These are phyloP conservation scores for Aphelocoma californica DNA, from an alignment of 2,797 vertebrate species.

Conservation along the genomic window DNA sequence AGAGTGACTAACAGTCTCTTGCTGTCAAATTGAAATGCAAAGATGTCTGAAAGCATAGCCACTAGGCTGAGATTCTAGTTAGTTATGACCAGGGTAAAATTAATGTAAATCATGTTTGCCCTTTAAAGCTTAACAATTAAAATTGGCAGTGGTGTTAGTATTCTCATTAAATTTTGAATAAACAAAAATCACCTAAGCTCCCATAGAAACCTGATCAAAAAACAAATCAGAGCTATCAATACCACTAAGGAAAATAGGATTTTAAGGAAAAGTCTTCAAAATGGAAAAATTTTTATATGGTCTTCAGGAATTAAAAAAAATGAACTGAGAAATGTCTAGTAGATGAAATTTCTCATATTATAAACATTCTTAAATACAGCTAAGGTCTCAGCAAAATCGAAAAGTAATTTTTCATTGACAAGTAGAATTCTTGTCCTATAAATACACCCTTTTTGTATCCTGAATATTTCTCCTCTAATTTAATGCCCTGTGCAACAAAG, in stretches of 20 bases:
- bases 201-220: not conserved
- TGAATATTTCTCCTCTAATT: not conserved
- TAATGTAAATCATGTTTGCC: constrained; percentile 65
- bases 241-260: not conserved
- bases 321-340: not conserved
- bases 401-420: not conserved
- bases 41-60: constrained; percentile 17
- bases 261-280: not conserved
- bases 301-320: not conserved
- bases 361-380: not conserved
- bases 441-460: not conserved
- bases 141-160: not conserved
- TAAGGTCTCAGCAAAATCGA: accelerated
- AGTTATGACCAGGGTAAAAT: constrained; percentile 33
- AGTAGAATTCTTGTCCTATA: not conserved
- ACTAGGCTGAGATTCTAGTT: constrained; percentile 49
- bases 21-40: constrained; percentile 33
- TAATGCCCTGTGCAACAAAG: not conserved
- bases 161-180: constrained; percentile 52
- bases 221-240: not conserved
- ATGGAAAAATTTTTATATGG: not conserved
- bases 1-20: constrained; percentile 41
- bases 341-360: not conserved
- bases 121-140: constrained; percentile 52
- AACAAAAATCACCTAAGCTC: not conserved